These are phyloP conservation scores for Sebastes minor DNA, from an alignment of 2,797 vertebrate genomes.

Conservation along the genomic window DNA sequence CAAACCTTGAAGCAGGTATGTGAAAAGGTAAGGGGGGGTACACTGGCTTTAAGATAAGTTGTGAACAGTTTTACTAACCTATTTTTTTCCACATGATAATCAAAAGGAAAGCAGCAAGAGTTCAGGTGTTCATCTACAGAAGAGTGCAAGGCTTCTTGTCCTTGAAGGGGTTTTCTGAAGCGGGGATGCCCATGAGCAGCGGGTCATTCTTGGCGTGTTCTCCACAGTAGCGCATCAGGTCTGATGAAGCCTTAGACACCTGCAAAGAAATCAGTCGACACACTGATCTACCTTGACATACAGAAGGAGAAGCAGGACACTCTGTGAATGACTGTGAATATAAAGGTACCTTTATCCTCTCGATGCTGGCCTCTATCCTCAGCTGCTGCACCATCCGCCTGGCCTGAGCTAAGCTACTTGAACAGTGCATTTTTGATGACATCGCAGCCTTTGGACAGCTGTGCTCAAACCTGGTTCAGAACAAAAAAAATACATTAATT, in stretches of 20 bases:
- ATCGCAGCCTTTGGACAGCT: conserved; percentile 71
- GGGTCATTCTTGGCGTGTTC: conserved; percentile 92
- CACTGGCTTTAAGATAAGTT: conserved; percentile 57
- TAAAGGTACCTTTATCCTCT: conserved; percentile 90
- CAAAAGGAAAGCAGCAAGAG: conserved; percentile 32
- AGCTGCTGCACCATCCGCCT: conserved; percentile 90
- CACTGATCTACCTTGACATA: background rate
- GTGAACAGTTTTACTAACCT: conserved; percentile 44
- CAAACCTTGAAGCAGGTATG: conserved; percentile 16
- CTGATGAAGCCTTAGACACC: conserved; percentile 94
- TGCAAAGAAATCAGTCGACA: conserved; percentile 55
- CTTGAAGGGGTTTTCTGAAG: conserved; percentile 97
- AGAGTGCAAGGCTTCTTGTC: conserved; percentile 95
- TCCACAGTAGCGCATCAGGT: conserved; percentile 94
- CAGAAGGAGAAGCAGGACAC: background rate
- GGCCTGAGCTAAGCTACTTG: conserved; percentile 88
- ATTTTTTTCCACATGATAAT: conserved; percentile 25
- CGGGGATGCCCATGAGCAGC: conserved; percentile 89
- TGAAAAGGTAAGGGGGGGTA: background rate
- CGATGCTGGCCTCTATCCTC: conserved; percentile 89
- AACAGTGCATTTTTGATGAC: conserved; percentile 89
- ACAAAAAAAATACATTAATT: background rate
- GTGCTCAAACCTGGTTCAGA: conserved; percentile 36
- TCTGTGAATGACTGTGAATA: background rate
- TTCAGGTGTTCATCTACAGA: conserved; percentile 79